These are phyloP conservation scores for Drosophila barbarae DNA, from an alignment of 2,888 invertebrate genomes.

Conservation along the genomic window DNA sequence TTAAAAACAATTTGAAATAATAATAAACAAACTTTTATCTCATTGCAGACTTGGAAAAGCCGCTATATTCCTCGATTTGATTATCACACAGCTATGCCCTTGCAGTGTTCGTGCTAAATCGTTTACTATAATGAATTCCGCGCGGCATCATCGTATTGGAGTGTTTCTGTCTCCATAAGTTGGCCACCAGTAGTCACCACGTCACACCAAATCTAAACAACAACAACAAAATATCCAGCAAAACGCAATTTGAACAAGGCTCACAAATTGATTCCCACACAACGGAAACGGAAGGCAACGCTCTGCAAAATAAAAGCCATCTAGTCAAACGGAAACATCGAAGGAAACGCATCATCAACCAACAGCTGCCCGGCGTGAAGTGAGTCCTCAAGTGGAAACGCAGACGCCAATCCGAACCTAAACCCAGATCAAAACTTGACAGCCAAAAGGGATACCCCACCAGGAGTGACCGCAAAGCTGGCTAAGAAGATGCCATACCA, in stretches of 20 bases:
- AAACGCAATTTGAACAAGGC: slow-evolving; percentile 19
- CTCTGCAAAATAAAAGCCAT: slow-evolving; percentile 40
- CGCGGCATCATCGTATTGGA: slow-evolving; percentile 80
- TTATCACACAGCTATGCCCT: slow-evolving; percentile 66
- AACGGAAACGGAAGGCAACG: slow-evolving; percentile 13
- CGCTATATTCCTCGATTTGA: slow-evolving; percentile 26
- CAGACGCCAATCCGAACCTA: slow-evolving; percentile 12
- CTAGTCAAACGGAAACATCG: slow-evolving; percentile 67
- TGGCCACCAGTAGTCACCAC: slow-evolving; percentile 21
- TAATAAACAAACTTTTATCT: slow-evolving; percentile 36
- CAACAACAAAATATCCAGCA: slow-evolving; percentile 18
- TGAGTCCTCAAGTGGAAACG: slow-evolving; percentile 9
- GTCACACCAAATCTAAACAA: slow-evolving; percentile 26
- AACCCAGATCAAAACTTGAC: slow-evolving; percentile 25
- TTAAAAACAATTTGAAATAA: slow-evolving; percentile 21
- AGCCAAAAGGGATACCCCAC: slow-evolving; percentile 1
- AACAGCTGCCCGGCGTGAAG: slow-evolving; percentile 22
- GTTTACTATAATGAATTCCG: slow-evolving; percentile 78
- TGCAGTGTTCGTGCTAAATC: slow-evolving; percentile 74
- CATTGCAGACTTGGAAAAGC: slow-evolving; percentile 51
- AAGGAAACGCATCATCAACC: slow-evolving; percentile 26
- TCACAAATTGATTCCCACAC: slow-evolving; percentile 16
- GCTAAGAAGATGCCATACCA: slow-evolving; percentile 78
- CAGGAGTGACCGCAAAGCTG: slow-evolving; percentile 44
- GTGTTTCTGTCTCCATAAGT: slow-evolving; percentile 80